phyloP scores from a whole-genome alignment of 1,140 invertebrate genomes.

The Heliconius nattereri region DNA sequence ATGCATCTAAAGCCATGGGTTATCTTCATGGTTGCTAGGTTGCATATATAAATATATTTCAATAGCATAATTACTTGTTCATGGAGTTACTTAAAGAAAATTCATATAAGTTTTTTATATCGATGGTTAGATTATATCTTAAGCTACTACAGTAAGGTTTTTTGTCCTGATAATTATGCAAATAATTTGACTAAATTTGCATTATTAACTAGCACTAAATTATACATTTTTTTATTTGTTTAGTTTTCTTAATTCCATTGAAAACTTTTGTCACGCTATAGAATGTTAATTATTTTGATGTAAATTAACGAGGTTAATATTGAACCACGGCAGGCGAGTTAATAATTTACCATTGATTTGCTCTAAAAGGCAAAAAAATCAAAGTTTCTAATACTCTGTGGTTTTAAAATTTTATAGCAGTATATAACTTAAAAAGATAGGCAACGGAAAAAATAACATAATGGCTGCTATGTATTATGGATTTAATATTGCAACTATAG shows the following conservation, averaged over 20 bases:
- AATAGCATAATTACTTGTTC: no score
- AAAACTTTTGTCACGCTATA: neutral
- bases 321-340: neutral
- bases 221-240: neutral
- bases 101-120: no score
- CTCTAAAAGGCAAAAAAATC: neutral
- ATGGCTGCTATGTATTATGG: neutral
- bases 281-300: neutral
- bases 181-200: neutral
- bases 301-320: neutral
- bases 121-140: neutral
- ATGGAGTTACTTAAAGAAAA: no score
- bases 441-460: no score
- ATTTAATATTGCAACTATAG: neutral
- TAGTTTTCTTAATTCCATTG: neutral
- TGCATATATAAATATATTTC: neutral
- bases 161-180: neutral
- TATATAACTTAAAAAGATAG: no score
- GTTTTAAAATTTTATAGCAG: no score
- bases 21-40: constrained; percentile 60
- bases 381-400: neutral
- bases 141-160: neutral
- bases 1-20: constrained; percentile 51
- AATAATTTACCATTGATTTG: neutral
- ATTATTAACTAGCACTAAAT: neutral